Evolutionary conservation across 1,140 invertebrate species (phyloP).

Genomic region (Drosophila setifemur): DNA sequence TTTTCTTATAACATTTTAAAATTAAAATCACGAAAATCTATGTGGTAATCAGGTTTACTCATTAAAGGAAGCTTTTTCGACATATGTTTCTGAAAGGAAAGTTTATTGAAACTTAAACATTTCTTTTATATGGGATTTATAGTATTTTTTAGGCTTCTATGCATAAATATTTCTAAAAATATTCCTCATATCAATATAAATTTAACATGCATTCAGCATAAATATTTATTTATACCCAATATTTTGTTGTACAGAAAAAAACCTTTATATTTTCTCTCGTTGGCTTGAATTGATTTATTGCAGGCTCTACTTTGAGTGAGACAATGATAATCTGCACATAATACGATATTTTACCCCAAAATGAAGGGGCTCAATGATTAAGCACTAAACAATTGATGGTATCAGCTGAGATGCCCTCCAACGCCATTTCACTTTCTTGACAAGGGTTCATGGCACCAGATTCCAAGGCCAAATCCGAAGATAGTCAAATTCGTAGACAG

Average conservation of each 20-base stretch:
- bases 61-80: conserved; percentile 9
- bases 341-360: conserved; percentile 10
- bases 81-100: no score
- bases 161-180: no score
- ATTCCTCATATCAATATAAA: no score
- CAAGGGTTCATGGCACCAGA: conserved; percentile 17
- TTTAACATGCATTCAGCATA: no score
- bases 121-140: no score
- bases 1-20: neutral
- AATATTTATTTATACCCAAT: no score
- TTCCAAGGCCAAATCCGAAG: conserved; percentile 12
- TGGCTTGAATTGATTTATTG: conserved; percentile 27
- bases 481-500: neutral
- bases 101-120: no score
- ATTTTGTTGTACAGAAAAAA: no score
- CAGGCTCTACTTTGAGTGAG: conserved; percentile 7
- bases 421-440: conserved; percentile 9
- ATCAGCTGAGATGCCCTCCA: conserved; percentile 5
- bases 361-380: conserved; percentile 17
- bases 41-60: conserved; percentile 17
- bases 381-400: conserved; percentile 43
- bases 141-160: no score
- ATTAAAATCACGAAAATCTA: conserved; percentile 15
- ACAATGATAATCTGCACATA: conserved; percentile 37
- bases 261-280: no score